phyloP scores from a whole-genome alignment of 2,888 invertebrate species.

The Actias luna region DNA sequence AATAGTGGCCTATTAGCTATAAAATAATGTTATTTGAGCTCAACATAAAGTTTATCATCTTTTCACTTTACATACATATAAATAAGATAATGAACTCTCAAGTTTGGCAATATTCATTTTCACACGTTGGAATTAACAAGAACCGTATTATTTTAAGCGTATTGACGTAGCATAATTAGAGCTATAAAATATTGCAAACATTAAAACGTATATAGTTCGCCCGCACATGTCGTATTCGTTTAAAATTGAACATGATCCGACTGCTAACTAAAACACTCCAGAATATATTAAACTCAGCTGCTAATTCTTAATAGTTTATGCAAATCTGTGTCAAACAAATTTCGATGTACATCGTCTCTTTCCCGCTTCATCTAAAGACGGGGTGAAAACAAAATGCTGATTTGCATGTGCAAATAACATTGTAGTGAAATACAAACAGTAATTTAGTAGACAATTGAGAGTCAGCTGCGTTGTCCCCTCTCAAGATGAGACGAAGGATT shows the following conservation, averaged over 20 bases:
- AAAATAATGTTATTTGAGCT: too few species aligned
- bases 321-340: conserved; percentile 60
- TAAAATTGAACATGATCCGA: conserved; percentile 36
- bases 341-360: conserved; percentile 38
- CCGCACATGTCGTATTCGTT: neutral
- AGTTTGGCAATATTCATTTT: too few species aligned
- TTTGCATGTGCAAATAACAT: conserved; percentile 80
- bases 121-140: neutral
- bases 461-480: conserved; percentile 57
- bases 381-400: conserved; percentile 76
- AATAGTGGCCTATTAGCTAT: too few species aligned
- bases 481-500: conserved; percentile 55
- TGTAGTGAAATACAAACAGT: conserved; percentile 77
- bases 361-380: conserved; percentile 30
- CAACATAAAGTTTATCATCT: too few species aligned
- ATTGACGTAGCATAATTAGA: neutral
- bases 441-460: conserved; percentile 73
- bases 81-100: too few species aligned
- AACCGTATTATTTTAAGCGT: neutral
- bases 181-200: neutral
- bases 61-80: too few species aligned
- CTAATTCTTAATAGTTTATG: conserved; percentile 77
- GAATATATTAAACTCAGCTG: conserved; percentile 59
- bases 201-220: conserved; percentile 13
- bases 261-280: conserved; percentile 27